Conservation (phyloP, 2,797 vertebrate species). For the Pseudomugil tenellus region DNA sequence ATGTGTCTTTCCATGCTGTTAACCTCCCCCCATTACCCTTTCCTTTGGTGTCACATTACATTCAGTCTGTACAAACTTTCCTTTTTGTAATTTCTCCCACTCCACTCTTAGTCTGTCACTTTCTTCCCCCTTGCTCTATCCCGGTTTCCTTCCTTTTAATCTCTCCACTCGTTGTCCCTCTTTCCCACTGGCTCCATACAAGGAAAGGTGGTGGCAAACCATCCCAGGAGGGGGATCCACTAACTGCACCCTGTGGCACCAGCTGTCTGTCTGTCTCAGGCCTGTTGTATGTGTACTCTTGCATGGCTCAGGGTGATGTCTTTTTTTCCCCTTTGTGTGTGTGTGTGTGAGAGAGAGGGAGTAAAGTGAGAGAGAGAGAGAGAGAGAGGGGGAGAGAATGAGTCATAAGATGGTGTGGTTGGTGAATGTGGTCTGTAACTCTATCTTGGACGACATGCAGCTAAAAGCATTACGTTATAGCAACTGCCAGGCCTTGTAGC, state of each 20-base stretch:
- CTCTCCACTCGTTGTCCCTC: conserved; percentile 45
- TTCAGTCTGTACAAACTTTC: conserved; percentile 65
- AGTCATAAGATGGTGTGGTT: conserved; percentile 46
- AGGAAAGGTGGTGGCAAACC: conserved; percentile 50
- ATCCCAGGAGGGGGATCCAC: conserved; percentile 62
- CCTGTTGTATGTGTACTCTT: conserved; percentile 47
- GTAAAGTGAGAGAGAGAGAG: background rate
- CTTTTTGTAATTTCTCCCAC: conserved; percentile 51
- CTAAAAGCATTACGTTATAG: conserved; percentile 74
- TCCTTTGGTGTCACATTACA: conserved; percentile 66
- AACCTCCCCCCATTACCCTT: conserved; percentile 9
- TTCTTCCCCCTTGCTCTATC: conserved; percentile 19
- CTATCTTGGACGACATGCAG: conserved; percentile 65
- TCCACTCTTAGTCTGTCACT: conserved; percentile 41
- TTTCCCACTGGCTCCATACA: conserved; percentile 51
- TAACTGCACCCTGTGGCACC: conserved; percentile 73
- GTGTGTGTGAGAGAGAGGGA: conserved; percentile 15
- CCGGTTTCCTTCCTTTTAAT: conserved; percentile 61
- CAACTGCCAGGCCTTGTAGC: conserved; percentile 69
- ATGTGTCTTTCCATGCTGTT: conserved; percentile 73
- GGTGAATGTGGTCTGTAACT: conserved; percentile 68
- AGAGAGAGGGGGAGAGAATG: conserved; percentile 6
- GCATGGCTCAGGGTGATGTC: conserved; percentile 39
- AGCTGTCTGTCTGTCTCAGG: conserved; percentile 73
- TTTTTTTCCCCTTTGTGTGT: conserved; percentile 18